These are phyloP conservation scores for Eilema sororculum DNA, from an alignment of 2,888 invertebrate genomes.

Conservation along the genomic window DNA sequence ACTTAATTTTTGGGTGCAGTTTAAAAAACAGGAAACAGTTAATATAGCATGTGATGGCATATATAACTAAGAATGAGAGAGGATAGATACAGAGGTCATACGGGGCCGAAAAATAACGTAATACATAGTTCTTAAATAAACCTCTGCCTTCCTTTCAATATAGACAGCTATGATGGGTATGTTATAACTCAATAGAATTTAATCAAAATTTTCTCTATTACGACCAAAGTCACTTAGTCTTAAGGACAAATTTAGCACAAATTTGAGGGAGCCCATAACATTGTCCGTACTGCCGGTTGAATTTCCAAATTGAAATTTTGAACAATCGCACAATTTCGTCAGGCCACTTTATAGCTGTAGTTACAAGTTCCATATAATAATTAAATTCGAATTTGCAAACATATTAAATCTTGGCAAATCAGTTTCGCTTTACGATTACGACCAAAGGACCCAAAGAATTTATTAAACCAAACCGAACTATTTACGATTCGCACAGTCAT, in stretches of 20 bases:
- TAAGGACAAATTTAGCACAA: constrained; percentile 30
- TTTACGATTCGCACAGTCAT: constrained; percentile 72
- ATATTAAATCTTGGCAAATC: constrained; percentile 54
- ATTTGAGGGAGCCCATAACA: constrained; percentile 28
- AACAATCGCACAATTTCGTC: constrained; percentile 40
- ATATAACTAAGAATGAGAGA: no score
- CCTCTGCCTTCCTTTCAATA: not conserved
- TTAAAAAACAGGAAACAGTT: no score
- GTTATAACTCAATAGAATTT: constrained; percentile 3
- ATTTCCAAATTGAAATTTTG: constrained; percentile 39
- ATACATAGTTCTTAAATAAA: no score
- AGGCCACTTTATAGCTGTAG: constrained; percentile 44
- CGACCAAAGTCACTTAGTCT: constrained; percentile 18
- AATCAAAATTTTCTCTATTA: constrained; percentile 34
- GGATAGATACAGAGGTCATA: no score
- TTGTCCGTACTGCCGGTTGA: constrained; percentile 26
- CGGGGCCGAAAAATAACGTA: not conserved
- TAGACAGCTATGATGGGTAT: not conserved
- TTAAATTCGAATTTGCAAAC: constrained; percentile 49
- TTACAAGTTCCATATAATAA: constrained; percentile 49
- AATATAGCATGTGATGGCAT: no score
- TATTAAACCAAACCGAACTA: constrained; percentile 68
- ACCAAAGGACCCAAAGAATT: constrained; percentile 59
- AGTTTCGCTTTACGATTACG: constrained; percentile 61
- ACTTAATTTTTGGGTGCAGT: no score